A percentile compares a stretch with the other conserved stretches of the same genome.
Evolutionary conservation across 2,797 vertebrate genomes (phyloP).

Genomic region (Pipistrellus pygmaeus): DNA sequence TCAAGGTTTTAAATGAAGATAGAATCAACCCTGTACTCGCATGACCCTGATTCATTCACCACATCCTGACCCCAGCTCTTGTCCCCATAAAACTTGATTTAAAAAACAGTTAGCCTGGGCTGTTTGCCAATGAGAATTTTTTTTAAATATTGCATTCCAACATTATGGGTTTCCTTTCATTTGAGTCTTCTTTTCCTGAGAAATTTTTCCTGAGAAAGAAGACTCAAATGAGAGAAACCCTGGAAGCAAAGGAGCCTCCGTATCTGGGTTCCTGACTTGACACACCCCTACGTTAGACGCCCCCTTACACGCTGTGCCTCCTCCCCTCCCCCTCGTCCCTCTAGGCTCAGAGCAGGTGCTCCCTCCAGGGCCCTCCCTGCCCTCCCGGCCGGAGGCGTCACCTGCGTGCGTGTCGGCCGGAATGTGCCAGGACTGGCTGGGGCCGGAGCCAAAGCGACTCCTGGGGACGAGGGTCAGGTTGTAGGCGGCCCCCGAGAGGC

Average conservation of each 20-base stretch:
- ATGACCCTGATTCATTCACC: neutral
- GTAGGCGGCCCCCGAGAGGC: constrained; percentile 80
- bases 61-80: neutral
- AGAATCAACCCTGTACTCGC: neutral
- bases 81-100: constrained; percentile 11
- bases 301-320: neutral
- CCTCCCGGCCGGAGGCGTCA: neutral
- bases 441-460: neutral
- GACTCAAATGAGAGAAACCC: no score
- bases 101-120: neutral
- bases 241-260: no score
- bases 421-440: neutral
- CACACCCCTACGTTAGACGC: neutral
- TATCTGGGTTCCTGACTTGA: neutral
- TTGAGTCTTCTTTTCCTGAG: no score
- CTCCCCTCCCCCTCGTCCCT: neutral
- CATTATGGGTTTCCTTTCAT: no score
- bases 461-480: neutral
- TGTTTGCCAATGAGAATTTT: neutral
- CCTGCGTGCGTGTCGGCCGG: constrained; percentile 64
- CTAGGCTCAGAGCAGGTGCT: neutral
- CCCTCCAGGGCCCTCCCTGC: neutral
- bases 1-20: neutral
- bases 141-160: no score
- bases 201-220: no score